Evolutionary conservation across 2,888 invertebrate genomes (phyloP), one percentile per base, ranked within the genome.

Genomic region (Diplazon laetatorius): DNA sequence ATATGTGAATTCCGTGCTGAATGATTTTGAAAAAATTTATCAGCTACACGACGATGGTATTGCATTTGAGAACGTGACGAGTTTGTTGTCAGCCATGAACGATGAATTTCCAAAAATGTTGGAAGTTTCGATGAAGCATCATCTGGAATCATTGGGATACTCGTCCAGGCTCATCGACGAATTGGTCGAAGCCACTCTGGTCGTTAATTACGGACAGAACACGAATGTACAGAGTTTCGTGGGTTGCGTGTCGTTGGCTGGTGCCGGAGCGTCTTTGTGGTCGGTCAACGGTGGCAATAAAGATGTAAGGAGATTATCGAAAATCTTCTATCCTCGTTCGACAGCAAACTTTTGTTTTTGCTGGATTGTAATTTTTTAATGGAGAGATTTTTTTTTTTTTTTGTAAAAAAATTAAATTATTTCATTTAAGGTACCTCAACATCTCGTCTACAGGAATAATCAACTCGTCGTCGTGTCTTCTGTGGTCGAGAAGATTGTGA

Each of bases 161-260:
- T 90, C 91, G 4, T 87, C 92, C 6, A 79, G 68, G 16, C 89
- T 94, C 22, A 92, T 94, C 37, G 85, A 93, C 62, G 94, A 95
- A 88, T 78, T 95, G 46, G 93, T 93, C 1, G 87, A 91, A 80
- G 92, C 93, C 0, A 92, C 93, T 9, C 86, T 93, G 63, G 90
- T 92, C 71, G 92, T 92, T 0, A 94, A 94, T 89, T 95, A 94
- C 85, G 94, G 94, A 4, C 94, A 95, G 87, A 91, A 91, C 20
- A 90, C 91, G 0, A 86, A 91, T 74, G 90, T 93, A 12, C 93
- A 93, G 72, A 94, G 93, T 92, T 89, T 91, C 75, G 86, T 88
- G 78, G 90, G 91, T 9, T 84, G 80, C 63, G 88, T 91, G 0
- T 92, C 93, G 1, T 81, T 94, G 68, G 93, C 94, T 65, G 94